phyloP scores from a whole-genome alignment of 2,888 invertebrate genomes.

The Choreutis nemorana region DNA sequence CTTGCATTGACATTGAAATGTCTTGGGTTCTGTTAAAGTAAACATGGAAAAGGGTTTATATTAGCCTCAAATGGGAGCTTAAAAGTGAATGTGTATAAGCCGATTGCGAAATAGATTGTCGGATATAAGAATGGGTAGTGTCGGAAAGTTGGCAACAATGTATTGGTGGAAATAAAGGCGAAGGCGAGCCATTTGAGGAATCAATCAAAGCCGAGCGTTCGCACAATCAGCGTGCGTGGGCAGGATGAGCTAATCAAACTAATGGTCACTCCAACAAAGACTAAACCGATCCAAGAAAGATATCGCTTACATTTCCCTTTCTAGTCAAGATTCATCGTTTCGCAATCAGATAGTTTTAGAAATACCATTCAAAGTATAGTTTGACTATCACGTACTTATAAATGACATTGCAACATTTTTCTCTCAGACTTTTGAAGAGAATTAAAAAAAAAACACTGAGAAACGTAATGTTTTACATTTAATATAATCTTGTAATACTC shows the following conservation, averaged over 20 bases:
- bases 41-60: constrained; percentile 18
- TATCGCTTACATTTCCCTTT: no score
- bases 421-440: no score
- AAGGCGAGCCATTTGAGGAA: constrained; percentile 44
- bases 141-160: no score
- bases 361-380: no score
- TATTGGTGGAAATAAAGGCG: constrained; percentile 25
- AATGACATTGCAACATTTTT: no score
- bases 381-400: no score
- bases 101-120: not conserved
- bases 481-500: no score
- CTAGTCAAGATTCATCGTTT: no score
- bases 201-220: constrained; percentile 53
- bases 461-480: no score
- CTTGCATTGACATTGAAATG: constrained; percentile 39
- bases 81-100: not conserved
- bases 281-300: no score
- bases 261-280: constrained; percentile 41
- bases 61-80: not conserved
- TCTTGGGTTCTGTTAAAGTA: constrained; percentile 24
- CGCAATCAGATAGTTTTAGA: no score
- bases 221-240: constrained; percentile 51
- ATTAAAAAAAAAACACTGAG: no score
- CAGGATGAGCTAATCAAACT: constrained; percentile 57
- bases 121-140: constrained; percentile 1